Evolutionary conservation across 2,113 vertebrate species (phyloP), one percentile per base, ranked within the genome.

Genomic region (Psettodes erumei): DNA sequence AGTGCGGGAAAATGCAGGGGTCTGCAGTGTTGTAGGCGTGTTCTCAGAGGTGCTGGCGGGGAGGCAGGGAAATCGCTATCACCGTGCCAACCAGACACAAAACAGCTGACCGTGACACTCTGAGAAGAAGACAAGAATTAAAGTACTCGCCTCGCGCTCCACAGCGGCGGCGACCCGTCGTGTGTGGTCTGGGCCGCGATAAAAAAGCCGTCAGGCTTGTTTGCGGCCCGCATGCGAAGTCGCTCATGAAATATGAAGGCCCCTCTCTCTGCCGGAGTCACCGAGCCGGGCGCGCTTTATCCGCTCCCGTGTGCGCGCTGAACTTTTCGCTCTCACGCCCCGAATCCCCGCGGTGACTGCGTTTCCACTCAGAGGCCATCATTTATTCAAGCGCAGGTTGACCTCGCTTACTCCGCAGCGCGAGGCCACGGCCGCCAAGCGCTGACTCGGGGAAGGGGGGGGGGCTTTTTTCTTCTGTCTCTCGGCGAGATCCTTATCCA

Each of bases 171-270:
- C 84, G 89, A 88, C 87, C 89, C 58, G 63, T 89, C 75, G 76
- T 67, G 84, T 75, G 81, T 70, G 63, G 76, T 82, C 87, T 87
- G 79, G 74, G 70, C 85, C 81, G 78, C 78, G 35, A 88, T 88
- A 82, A 90, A 90, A 83, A n/a, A n/a, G n/a, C 80, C 58, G 70
- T 87, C 55, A 73, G 74, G 62, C 83, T 89, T 79, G 79, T 82
- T 87, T 64, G 13, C 9, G 53, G 76, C 66, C 75, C 63, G 56
- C 81, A 71, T 85, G 71, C 86, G 75, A 85, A 88, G 82, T 73
- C 68, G 84, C 82, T 94, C 88, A 93, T 95, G 85, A 94, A 93
- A 94, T 91, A 95, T 94, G 76, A 81, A 92, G 48, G 69, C 16
- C n/a, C n/a, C 18, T 35, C 19, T 33, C 55, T 83, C 74, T 81